phyloP scores from a whole-genome alignment of 2,888 invertebrate species.

The Thecocarcelia acutangulata region DNA sequence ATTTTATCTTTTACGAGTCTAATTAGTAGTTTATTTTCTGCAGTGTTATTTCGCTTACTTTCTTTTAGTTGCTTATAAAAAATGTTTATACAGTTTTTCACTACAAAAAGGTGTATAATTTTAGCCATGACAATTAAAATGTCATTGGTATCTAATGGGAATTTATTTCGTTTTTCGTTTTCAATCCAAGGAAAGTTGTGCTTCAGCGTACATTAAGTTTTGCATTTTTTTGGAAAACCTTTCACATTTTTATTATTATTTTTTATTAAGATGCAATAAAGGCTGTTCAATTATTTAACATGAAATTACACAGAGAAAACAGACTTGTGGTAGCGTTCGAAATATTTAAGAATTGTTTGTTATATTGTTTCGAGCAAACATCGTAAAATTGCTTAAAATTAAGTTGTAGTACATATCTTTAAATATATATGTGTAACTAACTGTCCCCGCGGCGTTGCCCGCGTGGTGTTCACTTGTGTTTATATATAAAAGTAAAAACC shows the following conservation, averaged over 20 bases:
- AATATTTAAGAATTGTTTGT: too few species aligned
- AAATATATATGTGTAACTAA: too few species aligned
- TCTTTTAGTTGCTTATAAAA: conserved; percentile 44
- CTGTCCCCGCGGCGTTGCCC: too few species aligned
- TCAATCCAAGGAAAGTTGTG: conserved; percentile 38
- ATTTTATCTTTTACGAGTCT: conserved; percentile 56
- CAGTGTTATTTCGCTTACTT: conserved; percentile 39
- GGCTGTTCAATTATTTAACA: neutral
- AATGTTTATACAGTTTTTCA: conserved; percentile 17
- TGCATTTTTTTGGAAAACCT: conserved; percentile 35
- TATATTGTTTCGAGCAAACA: too few species aligned
- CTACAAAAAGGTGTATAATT: conserved; percentile 52
- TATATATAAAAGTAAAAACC: too few species aligned
- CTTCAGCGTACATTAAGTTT: conserved; percentile 24
- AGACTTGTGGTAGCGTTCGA: neutral
- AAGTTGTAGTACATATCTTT: too few species aligned
- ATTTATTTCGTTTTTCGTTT: conserved; percentile 25
- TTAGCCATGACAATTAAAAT: conserved; percentile 62
- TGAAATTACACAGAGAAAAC: neutral
- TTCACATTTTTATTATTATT: conserved; percentile 42
- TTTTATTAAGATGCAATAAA: conserved; percentile 6
- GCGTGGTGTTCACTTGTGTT: too few species aligned
- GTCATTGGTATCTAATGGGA: conserved; percentile 56
- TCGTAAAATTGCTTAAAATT: too few species aligned
- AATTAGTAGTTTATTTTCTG: conserved; percentile 53